Evolutionary conservation across 2,797 vertebrate genomes (phyloP).

Genomic region (Pantherophis alleghaniensis): DNA sequence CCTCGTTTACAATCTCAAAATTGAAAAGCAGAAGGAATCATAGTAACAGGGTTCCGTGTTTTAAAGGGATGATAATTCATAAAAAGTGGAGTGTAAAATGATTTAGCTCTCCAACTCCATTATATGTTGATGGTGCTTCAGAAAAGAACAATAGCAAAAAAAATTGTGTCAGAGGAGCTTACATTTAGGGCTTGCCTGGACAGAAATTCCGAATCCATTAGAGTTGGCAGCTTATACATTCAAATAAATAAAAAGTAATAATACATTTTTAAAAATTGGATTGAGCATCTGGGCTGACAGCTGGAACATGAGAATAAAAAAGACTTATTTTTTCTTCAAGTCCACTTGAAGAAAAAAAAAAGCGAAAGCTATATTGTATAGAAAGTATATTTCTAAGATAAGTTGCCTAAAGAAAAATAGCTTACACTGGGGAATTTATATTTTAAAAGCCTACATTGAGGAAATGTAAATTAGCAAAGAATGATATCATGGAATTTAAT

Average conservation of each 20-base stretch:
- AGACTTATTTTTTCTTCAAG: not conserved
- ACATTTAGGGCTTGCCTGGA: not conserved
- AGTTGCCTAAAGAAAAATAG: not conserved
- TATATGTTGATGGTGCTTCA: not conserved
- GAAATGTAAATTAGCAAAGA: not conserved
- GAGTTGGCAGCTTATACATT: not conserved
- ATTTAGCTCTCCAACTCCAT: not conserved
- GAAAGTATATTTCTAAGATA: not conserved
- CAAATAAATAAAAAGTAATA: not conserved
- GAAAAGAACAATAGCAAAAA: not conserved
- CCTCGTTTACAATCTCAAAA: not conserved
- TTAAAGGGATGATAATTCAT: not conserved
- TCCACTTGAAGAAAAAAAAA: not conserved
- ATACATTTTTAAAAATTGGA: not conserved
- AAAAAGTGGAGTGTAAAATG: not conserved
- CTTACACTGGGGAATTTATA: not conserved
- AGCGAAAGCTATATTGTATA: not conserved
- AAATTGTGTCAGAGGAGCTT: not conserved
- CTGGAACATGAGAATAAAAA: not conserved
- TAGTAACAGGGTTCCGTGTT: not conserved
- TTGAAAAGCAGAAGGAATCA: not conserved
- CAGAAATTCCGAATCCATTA: not conserved
- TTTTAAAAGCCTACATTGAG: not conserved
- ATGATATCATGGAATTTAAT: not conserved
- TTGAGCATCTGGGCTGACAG: not conserved